Evolutionary conservation across 1,140 invertebrate species (phyloP).

Genomic region (Zophobas atratus): DNA sequence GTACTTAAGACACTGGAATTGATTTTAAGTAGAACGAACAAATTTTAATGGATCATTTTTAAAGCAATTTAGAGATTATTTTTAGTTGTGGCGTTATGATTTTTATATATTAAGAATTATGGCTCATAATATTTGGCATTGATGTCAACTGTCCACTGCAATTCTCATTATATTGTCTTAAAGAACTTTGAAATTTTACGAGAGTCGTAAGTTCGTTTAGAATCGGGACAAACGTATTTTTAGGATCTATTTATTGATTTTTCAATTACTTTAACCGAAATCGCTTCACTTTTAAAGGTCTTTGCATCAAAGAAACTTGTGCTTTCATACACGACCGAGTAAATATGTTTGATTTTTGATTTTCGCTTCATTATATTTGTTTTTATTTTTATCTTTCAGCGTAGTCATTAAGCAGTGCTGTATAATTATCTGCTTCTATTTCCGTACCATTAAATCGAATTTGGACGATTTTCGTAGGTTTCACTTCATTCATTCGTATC

Average conservation of each 20-base stretch:
- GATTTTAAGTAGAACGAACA: not conserved
- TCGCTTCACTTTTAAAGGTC: no score
- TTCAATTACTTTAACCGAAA: not conserved
- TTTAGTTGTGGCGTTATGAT: not conserved
- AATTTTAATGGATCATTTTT: conserved; percentile 3
- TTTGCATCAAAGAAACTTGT: no score
- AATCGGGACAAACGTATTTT: not conserved
- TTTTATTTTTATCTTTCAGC: conserved; percentile 36
- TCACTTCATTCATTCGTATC: no score
- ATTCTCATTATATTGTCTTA: not conserved
- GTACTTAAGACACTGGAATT: no score
- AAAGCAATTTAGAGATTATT: conserved; percentile 1
- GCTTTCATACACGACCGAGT: not conserved
- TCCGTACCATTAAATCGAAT: conserved; percentile 20
- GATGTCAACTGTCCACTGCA: not conserved
- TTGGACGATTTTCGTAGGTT: conserved; percentile 12
- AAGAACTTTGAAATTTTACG: conserved; percentile 1
- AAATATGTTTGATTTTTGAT: not conserved
- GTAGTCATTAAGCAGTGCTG: conserved; percentile 5
- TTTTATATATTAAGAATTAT: conserved; percentile 1
- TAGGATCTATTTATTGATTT: not conserved
- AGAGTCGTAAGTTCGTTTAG: not conserved
- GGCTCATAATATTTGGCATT: conserved; percentile 17
- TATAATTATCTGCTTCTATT: conserved; percentile 28
- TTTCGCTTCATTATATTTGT: conserved; percentile 21